Conservation (phyloP, 1,140 invertebrate species). For the Drosophila sucinea region DNA sequence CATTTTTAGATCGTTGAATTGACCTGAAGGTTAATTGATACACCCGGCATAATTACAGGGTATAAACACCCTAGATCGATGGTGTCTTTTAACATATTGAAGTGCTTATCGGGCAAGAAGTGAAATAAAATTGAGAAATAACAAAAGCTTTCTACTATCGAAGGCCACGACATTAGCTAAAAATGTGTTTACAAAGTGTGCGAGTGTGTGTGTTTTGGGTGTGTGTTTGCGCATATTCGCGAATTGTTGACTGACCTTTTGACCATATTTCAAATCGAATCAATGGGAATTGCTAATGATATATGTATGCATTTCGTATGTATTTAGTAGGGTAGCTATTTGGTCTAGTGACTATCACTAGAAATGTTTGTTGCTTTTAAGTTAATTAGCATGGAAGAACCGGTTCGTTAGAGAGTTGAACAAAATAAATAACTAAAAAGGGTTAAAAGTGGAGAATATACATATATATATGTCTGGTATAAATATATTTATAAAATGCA, state of each 20-base stretch:
- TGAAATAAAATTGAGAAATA: conserved; percentile 5
- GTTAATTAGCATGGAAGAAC: conserved; percentile 50
- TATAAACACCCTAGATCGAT: background rate
- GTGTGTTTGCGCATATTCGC: background rate
- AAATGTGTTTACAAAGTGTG: conserved; percentile 5
- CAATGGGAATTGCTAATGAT: conserved; percentile 29
- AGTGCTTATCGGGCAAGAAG: conserved; percentile 6
- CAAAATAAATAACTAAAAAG: background rate
- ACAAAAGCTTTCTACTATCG: conserved; percentile 17
- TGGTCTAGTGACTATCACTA: conserved; percentile 27
- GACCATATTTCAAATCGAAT: conserved; percentile 12
- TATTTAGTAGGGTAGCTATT: conserved; percentile 31
- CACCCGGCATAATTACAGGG: background rate
- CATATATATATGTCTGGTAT: background rate
- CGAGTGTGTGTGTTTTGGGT: background rate
- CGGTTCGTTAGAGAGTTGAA: conserved; percentile 31
- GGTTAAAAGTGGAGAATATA: conserved; percentile 16
- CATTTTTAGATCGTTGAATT: too few relatives aligned
- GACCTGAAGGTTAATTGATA: too few relatives aligned
- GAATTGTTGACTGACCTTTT: conserved; percentile 3
- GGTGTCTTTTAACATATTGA: background rate
- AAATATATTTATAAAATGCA: conserved; percentile 11
- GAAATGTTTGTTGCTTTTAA: conserved; percentile 29
- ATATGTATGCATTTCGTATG: background rate
- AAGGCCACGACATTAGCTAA: conserved; percentile 15